phyloP scores from a whole-genome alignment of 2,888 invertebrate genomes.

The Trichogramma evanescens region DNA sequence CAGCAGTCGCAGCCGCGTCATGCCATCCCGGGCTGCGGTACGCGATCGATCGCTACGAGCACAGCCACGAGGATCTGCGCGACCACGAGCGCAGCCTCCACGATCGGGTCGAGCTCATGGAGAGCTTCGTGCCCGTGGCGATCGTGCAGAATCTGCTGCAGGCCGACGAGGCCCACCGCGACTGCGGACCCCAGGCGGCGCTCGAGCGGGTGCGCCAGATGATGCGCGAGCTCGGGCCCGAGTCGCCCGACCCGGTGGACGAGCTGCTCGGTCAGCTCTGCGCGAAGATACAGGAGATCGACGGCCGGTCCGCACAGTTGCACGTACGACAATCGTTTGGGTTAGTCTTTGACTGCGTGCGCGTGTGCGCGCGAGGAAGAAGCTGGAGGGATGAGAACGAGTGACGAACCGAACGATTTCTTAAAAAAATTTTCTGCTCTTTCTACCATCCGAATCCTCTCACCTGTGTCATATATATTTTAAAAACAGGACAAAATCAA shows the following conservation, averaged over 20 bases:
- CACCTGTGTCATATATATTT: neutral
- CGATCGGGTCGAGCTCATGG: constrained; percentile 36
- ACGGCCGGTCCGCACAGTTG: constrained; percentile 36
- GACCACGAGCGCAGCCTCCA: constrained; percentile 30
- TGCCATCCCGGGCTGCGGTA: constrained; percentile 1
- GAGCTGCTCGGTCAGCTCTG: constrained; percentile 30
- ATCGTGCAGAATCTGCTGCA: constrained; percentile 36
- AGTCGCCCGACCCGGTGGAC: constrained; percentile 33
- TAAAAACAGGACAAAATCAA: constrained; percentile 37
- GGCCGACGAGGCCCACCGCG: neutral
- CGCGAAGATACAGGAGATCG: constrained; percentile 27
- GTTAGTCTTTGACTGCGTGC: neutral
- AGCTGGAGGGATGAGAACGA: neutral
- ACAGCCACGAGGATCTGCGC: constrained; percentile 31
- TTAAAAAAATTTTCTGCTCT: no score
- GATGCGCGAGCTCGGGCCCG: constrained; percentile 29
- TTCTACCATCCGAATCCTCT: no score
- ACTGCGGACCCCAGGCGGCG: constrained; percentile 15
- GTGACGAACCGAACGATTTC: constrained; percentile 21
- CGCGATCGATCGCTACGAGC: constrained; percentile 21
- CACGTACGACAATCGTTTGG: constrained; percentile 26
- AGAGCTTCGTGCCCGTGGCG: constrained; percentile 39
- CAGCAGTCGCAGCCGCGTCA: neutral
- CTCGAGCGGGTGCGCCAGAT: constrained; percentile 33
- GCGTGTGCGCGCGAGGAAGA: neutral